Evolutionary conservation across 2,888 invertebrate genomes (phyloP), one percentile per base, ranked within the genome.

Genomic region (Fabriciana adippe): DNA sequence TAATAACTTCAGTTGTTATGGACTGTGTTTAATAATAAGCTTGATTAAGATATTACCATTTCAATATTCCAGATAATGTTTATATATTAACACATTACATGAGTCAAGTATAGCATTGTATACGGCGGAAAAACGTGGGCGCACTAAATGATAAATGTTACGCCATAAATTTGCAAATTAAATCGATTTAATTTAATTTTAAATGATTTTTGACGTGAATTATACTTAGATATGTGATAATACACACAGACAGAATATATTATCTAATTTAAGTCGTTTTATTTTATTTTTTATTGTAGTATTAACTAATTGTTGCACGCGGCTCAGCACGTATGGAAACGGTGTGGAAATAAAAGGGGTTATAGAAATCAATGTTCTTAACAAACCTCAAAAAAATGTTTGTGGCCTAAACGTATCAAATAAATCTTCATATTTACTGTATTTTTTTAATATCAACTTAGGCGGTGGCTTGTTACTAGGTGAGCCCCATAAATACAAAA

Each of bases 21-120:
- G 48, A 69, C 56, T 69, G 59, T 69, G 55, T 55, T 54, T 55
- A 59, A 67, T 60, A 67, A 69, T 54, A 51, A 54, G 35, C 45
- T 66, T 57, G 60, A 69, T 62, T 69, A 69, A 67, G 66, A 64
- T 67, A 69, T 69, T 60, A 60, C 31, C 51, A 59, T 63, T 66
- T 53, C 59, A 66, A 53, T 59, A 60, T 60, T 55, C 45, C 35
- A 57, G 50, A 59, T 53, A 65, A 57, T 45, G 16, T 57, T 31
- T 56, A 56, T 64, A 55, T 57, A 55, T 53, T 51, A 57, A 64
- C 51, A 64, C 53, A 57, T 66, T 66, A 59, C 59, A 50, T 45
- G 57, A 66, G 31, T 60, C 60, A 61, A 56, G 48, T 21, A 11
- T 51, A 45, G n/a, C 41, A 64, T 64, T 53, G 51, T 57, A 26